These are phyloP conservation scores for Brevipalpus yothersi DNA, from an alignment of 1,140 invertebrate genomes.

Conservation along the genomic window DNA sequence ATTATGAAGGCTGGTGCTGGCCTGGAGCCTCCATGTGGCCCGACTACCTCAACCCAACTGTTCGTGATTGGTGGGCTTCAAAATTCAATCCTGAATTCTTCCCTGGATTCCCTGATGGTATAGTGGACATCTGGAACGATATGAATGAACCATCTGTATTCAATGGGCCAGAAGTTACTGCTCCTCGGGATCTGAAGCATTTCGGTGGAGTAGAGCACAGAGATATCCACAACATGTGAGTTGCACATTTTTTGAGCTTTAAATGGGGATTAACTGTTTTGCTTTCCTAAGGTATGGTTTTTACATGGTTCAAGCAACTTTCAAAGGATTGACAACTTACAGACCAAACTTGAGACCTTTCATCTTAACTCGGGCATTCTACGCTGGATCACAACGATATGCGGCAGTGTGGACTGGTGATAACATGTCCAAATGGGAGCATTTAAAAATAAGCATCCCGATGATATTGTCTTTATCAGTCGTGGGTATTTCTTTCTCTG, in stretches of 20 bases:
- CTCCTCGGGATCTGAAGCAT: conserved; percentile 45
- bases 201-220: conserved; percentile 67
- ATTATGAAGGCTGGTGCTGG: conserved; percentile 89
- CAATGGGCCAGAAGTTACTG: conserved; percentile 89
- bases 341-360: conserved; percentile 40
- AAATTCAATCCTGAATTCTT: conserved; percentile 56
- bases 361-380: conserved; percentile 66
- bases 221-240: conserved; percentile 89
- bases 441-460: conserved; percentile 59
- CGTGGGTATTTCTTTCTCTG: conserved; percentile 76
- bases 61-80: conserved; percentile 55
- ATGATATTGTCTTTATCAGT: conserved; percentile 84
- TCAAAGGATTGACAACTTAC: conserved; percentile 8
- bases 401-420: conserved; percentile 82
- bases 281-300: conserved; percentile 18
- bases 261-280: not conserved
- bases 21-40: conserved; percentile 80
- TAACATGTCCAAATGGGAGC: conserved; percentile 79
- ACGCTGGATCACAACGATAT: conserved; percentile 57
- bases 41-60: conserved; percentile 73
- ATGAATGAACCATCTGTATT: conserved; percentile 99
- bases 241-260: conserved; percentile 20
- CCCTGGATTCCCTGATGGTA: conserved; percentile 55
- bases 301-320: conserved; percentile 14
- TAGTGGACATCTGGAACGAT: conserved; percentile 85